Conservation (phyloP, 1,140 invertebrate species). For the Hycleus cichorii region DNA sequence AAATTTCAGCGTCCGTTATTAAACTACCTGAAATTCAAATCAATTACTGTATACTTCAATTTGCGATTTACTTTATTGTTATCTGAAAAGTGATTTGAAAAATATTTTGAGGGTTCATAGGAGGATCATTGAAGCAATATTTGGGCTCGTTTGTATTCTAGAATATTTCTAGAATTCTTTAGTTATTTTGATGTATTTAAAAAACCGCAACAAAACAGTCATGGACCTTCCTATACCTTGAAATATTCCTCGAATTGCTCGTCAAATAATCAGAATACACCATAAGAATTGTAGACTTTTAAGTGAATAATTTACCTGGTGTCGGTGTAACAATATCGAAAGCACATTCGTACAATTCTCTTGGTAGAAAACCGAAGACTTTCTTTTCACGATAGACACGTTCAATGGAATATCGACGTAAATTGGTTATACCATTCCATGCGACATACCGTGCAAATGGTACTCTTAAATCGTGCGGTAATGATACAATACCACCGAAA, state of each 20-base stretch:
- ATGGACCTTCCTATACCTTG: too few relatives aligned
- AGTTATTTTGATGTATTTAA: too few relatives aligned
- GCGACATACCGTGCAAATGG: slow-evolving; percentile 79
- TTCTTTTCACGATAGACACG: slow-evolving; percentile 80
- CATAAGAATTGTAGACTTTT: too few relatives aligned
- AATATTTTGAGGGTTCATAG: too few relatives aligned
- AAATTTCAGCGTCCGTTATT: slow-evolving; percentile 77
- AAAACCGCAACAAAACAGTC: too few relatives aligned
- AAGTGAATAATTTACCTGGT: slow-evolving; percentile 40
- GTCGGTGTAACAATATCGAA: slow-evolving; percentile 85
- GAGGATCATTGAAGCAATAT: too few relatives aligned
- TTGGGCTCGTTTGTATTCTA: too few relatives aligned
- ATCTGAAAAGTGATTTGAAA: too few relatives aligned
- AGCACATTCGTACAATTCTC: slow-evolving; percentile 82
- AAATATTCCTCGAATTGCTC: too few relatives aligned
- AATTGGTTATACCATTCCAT: slow-evolving; percentile 65
- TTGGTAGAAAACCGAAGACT: slow-evolving; percentile 77
- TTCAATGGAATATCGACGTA: slow-evolving; percentile 81
- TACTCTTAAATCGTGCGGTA: slow-evolving; percentile 70
- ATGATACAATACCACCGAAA: slow-evolving; percentile 67
- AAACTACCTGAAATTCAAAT: slow-evolving; percentile 47
- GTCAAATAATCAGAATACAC: too few relatives aligned
- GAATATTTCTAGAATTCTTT: too few relatives aligned
- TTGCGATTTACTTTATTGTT: too few relatives aligned
- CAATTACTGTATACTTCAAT: slow-evolving; percentile 9